Base-by-base conservation (phyloP, 2,113 vertebrate species). In the Etheostoma cragini region DNA sequence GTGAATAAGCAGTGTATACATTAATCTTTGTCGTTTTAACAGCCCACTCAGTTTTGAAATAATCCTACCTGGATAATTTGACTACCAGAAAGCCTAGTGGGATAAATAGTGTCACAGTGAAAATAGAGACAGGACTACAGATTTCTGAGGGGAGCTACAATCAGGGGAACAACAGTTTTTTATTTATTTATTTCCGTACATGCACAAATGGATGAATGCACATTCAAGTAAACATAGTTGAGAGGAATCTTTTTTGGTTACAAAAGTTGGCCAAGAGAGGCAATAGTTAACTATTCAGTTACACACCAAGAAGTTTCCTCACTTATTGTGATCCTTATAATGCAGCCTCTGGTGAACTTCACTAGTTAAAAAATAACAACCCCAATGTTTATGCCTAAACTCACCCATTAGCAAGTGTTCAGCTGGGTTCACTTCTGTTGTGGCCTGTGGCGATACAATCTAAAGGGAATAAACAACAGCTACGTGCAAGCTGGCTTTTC, bases 311-410 rank as follows among this genome's bases (percentile, higher is more conserved):
- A 88, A 63, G 49, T 78, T 75, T 60, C 61, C 66, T 58, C 49
- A 38, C 54, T 46, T 50, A 76, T 47, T 71, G 57, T 76, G 66
- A 81, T 80, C 73, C 73, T 79, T 80, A 69, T 72, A 84, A 79
- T 61, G 84, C 67, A 82, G 78, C 83, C 80, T 68, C 53, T 61
- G 69, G 84, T 71, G 5, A 85, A 84, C 69, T 54, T 56, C 62
- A 63, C 56, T 73, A 87, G 91, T 91, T 90, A 90, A 93, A 92
- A 90, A 90, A 88, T 86, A 91, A 91, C 89, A 88, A 72, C 81
- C 72, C 57, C 46, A 66, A 42, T 92, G 88, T 91, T 91, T 83
- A 91, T 91, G 89, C 78, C 82, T 91, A 91, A 93, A 17, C 92
- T 87, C 72, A 80, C 63, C 81, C 84, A 91, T 92, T 91, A 93